Base-by-base conservation (phyloP, 2,113 vertebrate genomes). In the Vidua chalybeata region DNA sequence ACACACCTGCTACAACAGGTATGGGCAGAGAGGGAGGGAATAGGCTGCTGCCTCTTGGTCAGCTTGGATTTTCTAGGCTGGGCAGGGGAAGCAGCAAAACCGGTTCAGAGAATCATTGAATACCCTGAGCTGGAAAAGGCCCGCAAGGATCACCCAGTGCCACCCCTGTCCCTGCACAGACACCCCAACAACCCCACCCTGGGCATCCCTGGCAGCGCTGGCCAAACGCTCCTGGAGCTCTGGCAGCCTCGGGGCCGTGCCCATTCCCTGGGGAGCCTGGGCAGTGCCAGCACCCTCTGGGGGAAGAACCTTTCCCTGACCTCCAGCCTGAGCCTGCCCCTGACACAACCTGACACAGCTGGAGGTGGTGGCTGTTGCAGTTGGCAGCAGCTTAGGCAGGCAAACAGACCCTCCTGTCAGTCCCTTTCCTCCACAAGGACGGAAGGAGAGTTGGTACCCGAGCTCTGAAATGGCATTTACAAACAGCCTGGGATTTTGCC, bases 401-500 rank as follows among this genome's bases (percentile, higher is more conserved):
- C 88, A 78, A 66, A 84, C 1, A 2, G 41, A 54, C 13, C 3
- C 27, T 37, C 51, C 69, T 0, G 0, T 21, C 28, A 5, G 21
- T 62, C n/a, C 41, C 46, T 33, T 15, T 37, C 48, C 73, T 37
- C 84, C 1, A 1, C 31, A n/a, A 52, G 78, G 64, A 39, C 0
- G 0, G 39, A 33, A 0, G 0, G 20, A 52, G 72, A 84, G 55
- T 48, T 73, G 73, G 37, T 0, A 7, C 6, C n/a, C 0, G 1
- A 71, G 55, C 35, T 76, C 63, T 39, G 67, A 63, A 33, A 15
- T 0, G 2, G 21, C 81, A 69, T 27, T 48, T 28, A 37, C 1
- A 2, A 49, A 43, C 62, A 55, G 78, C 45, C 71, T 31, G 45
- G 55, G 56, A 2, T 31, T 49, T 8, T 77, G 52, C 51, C 83